Evolutionary conservation across 2,113 vertebrate species (phyloP).

Genomic region (Heterotilapia buettikoferi): DNA sequence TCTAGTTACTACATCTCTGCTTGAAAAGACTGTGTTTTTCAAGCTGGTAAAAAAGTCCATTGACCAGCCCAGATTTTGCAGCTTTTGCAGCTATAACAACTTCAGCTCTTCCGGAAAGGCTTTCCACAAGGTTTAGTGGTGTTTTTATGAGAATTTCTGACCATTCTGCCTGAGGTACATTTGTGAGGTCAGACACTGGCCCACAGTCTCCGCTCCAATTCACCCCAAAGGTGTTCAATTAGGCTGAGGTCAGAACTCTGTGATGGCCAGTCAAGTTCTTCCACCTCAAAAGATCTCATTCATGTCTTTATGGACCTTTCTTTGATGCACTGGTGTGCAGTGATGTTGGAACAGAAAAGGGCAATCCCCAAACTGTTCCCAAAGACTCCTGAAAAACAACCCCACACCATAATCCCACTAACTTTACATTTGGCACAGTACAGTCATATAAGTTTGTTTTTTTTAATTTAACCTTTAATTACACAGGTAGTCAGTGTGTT

Average conservation of each 20-base stretch:
- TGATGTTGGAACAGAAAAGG: not conserved
- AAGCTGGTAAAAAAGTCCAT: not conserved
- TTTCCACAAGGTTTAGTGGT: not conserved
- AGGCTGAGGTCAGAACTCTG: not conserved
- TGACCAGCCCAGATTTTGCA: not conserved
- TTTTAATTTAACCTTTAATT: not conserved
- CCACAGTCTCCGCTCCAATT: not conserved
- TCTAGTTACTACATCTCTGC: not conserved
- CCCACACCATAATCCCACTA: not conserved
- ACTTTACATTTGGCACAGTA: not conserved
- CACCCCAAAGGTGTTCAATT: not conserved
- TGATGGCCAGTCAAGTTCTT: not conserved
- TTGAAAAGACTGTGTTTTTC: not conserved
- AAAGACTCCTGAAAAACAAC: not conserved
- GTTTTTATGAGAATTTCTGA: not conserved
- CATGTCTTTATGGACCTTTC: not conserved
- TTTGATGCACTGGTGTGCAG: not conserved
- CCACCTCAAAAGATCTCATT: not conserved
- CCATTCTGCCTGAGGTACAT: not conserved
- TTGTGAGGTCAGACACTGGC: not conserved
- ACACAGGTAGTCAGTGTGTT: not conserved
- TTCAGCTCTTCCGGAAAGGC: not conserved
- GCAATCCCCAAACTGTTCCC: not conserved
- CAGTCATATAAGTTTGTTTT: not conserved
- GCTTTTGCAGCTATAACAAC: not conserved